Evolutionary conservation across 2,888 invertebrate genomes (phyloP).

Genomic region (Smittia aterrima): DNA sequence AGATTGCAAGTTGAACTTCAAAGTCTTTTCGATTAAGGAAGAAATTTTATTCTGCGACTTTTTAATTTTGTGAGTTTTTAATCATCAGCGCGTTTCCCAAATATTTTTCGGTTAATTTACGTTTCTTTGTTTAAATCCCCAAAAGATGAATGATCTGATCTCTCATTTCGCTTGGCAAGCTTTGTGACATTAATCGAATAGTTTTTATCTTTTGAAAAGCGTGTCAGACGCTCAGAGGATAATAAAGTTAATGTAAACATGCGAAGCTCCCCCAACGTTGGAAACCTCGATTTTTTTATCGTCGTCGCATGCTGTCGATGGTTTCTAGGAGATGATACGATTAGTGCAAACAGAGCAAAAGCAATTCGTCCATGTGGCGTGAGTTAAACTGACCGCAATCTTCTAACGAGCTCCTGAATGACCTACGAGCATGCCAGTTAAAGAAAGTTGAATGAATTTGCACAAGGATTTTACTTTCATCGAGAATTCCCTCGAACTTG

Average conservation of each 20-base stretch:
- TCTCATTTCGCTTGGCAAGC: neutral
- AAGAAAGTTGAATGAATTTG: neutral
- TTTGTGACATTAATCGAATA: neutral
- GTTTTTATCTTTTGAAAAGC: neutral
- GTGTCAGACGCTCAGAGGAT: neutral
- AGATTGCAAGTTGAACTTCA: too few species aligned
- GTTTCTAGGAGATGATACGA: neutral
- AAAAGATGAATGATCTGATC: too few species aligned
- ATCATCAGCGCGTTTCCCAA: too few species aligned
- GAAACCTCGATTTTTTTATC: neutral
- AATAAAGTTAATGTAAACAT: neutral
- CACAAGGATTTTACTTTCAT: neutral
- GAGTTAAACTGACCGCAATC: neutral
- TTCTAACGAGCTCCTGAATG: neutral
- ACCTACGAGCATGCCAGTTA: neutral
- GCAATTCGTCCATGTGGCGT: too few species aligned
- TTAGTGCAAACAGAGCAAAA: too few species aligned
- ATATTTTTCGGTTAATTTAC: too few species aligned
- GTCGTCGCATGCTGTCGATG: neutral
- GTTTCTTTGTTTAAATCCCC: too few species aligned
- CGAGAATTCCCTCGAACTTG: neutral
- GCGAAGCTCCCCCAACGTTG: neutral
- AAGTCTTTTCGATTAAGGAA: too few species aligned
- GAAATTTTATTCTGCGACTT: too few species aligned
- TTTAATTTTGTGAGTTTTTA: too few species aligned